Conservation (phyloP, 2,797 vertebrate species). For the Lithobates pipiens region DNA sequence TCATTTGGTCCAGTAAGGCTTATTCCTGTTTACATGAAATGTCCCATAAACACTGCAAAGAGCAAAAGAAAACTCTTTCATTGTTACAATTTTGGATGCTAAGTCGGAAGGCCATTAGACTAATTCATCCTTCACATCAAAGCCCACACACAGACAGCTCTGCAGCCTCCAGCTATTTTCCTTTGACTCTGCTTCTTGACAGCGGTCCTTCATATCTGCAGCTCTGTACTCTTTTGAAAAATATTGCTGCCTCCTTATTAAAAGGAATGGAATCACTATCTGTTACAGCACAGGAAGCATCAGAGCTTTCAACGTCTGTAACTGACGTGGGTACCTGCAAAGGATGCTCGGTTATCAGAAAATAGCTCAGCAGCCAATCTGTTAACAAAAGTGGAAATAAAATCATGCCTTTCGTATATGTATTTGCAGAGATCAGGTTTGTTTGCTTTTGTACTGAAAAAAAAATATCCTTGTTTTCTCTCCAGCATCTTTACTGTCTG, state of each 20-base stretch:
- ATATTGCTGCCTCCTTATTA: slow-evolving; percentile 84
- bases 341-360: slow-evolving; percentile 17
- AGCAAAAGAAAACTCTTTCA: slow-evolving; percentile 72
- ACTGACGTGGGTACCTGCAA: slow-evolving; percentile 39
- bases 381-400: slow-evolving; percentile 39
- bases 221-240: slow-evolving; percentile 83
- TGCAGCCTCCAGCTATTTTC: slow-evolving; percentile 87
- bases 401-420: slow-evolving; percentile 22
- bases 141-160: slow-evolving; percentile 90
- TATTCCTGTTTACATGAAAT: slow-evolving; percentile 67
- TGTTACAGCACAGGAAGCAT: slow-evolving; percentile 80
- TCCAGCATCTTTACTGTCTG: slow-evolving; percentile 47
- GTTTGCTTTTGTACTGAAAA: slow-evolving; percentile 64
- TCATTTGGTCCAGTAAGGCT: slow-evolving; percentile 55
- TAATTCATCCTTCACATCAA: slow-evolving; percentile 78
- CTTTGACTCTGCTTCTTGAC: slow-evolving; percentile 78
- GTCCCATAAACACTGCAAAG: slow-evolving; percentile 72
- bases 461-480: slow-evolving; percentile 42
- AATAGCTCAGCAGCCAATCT: slow-evolving; percentile 2
- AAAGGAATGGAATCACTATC: slow-evolving; percentile 89
- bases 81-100: slow-evolving; percentile 71
- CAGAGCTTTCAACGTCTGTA: slow-evolving; percentile 72
- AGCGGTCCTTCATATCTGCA: slow-evolving; percentile 80
- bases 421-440: slow-evolving; percentile 31
- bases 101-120: slow-evolving; percentile 72